Conservation (phyloP, 2,888 invertebrate species). For the Allygus modestus region DNA sequence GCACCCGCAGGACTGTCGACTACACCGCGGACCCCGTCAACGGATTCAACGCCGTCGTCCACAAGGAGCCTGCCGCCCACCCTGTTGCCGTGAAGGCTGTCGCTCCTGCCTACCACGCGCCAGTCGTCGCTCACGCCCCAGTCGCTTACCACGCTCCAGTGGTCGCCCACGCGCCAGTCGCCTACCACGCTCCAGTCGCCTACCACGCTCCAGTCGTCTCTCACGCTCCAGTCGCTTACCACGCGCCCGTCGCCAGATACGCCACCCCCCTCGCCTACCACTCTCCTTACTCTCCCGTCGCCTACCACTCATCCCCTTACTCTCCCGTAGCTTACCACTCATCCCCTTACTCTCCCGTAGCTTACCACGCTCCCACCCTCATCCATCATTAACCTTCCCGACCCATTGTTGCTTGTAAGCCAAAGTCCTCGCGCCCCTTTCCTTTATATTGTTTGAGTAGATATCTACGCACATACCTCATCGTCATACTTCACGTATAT, state of each 20-base stretch:
- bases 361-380: slow-evolving; percentile 56
- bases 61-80: slow-evolving; percentile 64
- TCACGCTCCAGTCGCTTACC: slow-evolving; percentile 61
- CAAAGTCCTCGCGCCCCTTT: slow-evolving; percentile 43
- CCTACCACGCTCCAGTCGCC: slow-evolving; percentile 69
- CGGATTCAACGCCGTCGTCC: slow-evolving; percentile 70
- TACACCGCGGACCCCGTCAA: slow-evolving; percentile 70
- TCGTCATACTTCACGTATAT: slow-evolving; percentile 49
- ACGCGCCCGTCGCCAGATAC: slow-evolving; percentile 58
- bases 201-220: slow-evolving; percentile 66
- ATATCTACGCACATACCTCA: slow-evolving; percentile 33
- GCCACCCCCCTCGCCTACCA: slow-evolving; percentile 65
- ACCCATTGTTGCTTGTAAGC: slow-evolving; percentile 24
- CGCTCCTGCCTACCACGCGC: slow-evolving; percentile 73
- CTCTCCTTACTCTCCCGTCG: slow-evolving; percentile 61
- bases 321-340: slow-evolving; percentile 65
- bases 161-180: slow-evolving; percentile 73
- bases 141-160: slow-evolving; percentile 49
- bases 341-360: slow-evolving; percentile 60
- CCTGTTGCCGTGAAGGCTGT: slow-evolving; percentile 71
- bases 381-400: slow-evolving; percentile 1
- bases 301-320: slow-evolving; percentile 53
- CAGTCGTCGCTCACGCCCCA: slow-evolving; percentile 71
- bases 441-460: slow-evolving; percentile 9
- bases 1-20: slow-evolving; percentile 69